These are phyloP conservation scores for Acipenser transmontanus DNA, from an alignment of 2,797 vertebrate species.

Conservation along the genomic window DNA sequence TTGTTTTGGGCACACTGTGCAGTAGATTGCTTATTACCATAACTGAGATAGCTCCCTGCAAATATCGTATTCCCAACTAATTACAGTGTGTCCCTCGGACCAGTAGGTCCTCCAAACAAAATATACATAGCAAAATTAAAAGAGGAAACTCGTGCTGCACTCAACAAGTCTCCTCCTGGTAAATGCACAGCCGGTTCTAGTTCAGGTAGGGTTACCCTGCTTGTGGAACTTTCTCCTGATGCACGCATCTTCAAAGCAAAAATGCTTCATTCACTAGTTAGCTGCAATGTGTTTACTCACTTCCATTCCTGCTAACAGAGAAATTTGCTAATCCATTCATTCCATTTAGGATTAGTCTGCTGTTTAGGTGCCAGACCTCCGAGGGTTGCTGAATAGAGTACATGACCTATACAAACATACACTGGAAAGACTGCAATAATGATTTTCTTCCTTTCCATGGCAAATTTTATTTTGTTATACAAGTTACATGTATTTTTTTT, in stretches of 20 bases:
- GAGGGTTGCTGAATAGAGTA: not conserved
- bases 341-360: constrained; percentile 4
- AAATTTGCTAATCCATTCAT: not conserved
- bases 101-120: not conserved
- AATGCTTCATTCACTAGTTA: not conserved
- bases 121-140: not conserved
- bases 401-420: not conserved
- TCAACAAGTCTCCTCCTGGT: constrained; percentile 1
- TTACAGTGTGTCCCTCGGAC: constrained; percentile 11
- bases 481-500: too few relatives aligned
- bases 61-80: constrained; percentile 30
- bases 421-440: not conserved
- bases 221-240: not conserved
- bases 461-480: not conserved
- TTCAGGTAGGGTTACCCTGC: not conserved
- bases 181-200: constrained; percentile 3
- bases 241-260: not conserved
- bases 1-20: constrained; percentile 34
- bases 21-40: constrained; percentile 55
- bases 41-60: constrained; percentile 38
- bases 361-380: not conserved
- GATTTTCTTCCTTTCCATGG: not conserved
- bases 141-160: too few relatives aligned
- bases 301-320: constrained; percentile 3
- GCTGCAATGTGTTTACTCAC: constrained; percentile 9